Percentiles rank a stretch among this genome's conserved stretches.
Conservation (phyloP, 2,797 vertebrate genomes). For the Leptatherina wallacei region DNA sequence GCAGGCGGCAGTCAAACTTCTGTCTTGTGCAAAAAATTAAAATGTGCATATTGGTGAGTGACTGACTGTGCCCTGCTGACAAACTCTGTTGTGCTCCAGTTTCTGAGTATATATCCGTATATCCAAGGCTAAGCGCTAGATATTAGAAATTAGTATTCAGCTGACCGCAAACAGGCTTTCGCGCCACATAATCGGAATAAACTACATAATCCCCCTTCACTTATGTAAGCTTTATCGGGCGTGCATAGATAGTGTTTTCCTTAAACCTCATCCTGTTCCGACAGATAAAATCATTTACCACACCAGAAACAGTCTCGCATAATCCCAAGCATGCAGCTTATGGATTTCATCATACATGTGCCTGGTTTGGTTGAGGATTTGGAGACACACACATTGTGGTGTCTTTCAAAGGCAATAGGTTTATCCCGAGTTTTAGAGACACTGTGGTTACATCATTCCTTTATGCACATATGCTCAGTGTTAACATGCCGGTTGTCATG, state of each 20-base stretch:
- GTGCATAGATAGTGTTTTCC: conserved; percentile 56
- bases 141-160: conserved; percentile 69
- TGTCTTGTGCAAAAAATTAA: conserved; percentile 23
- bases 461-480: conserved; percentile 66
- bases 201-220: conserved; percentile 61
- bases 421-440: conserved; percentile 65
- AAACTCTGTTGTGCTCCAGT: conserved; percentile 4
- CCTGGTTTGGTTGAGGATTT: conserved; percentile 64
- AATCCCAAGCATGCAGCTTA: conserved; percentile 67
- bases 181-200: conserved; percentile 58
- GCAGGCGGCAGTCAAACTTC: conserved; percentile 2
- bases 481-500: conserved; percentile 57
- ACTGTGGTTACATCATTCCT: conserved; percentile 71
- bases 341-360: conserved; percentile 74
- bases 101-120: conserved; percentile 47
- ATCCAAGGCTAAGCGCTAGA: conserved; percentile 42
- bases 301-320: conserved; percentile 65
- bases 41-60: conserved; percentile 17
- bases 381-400: conserved; percentile 57
- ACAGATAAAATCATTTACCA: conserved; percentile 73
- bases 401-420: conserved; percentile 64
- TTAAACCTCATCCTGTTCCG: conserved; percentile 70
- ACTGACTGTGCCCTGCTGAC: conserved; percentile 8
- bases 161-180: conserved; percentile 62
- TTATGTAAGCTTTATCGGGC: conserved; percentile 65